Base-by-base conservation (phyloP, 2,797 vertebrate genomes). In the Pseudochirops corinnae region DNA sequence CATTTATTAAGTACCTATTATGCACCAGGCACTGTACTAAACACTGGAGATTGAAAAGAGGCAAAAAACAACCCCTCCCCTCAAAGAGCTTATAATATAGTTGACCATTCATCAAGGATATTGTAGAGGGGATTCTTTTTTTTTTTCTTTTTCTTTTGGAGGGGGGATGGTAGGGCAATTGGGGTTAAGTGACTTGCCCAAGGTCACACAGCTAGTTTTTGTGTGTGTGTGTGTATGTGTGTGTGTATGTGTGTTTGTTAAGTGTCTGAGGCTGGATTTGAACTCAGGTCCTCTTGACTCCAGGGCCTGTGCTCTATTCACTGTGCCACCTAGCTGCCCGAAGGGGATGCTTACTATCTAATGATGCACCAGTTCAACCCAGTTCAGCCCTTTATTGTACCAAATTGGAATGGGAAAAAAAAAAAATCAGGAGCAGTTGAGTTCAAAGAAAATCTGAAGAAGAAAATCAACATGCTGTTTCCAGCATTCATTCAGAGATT, bases 401-500 rank as follows among this genome's bases (percentile, higher is more conserved):
- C 90, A 90, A 91, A 67, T 39, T 93, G 56, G 94, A 93, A 92
- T 55, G 4, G 29, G 93, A 56, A 92, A n/a, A 55, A 92, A n/a
- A 55, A 14, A 26, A 82, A 93, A 56, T 4, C 74, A 67, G 62
- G 95, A 94, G 21, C 50, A 96, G 87, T 56, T 92, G 55, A 56
- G 39, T 74, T 93, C 39, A 53, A 14, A 50, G 46, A 91, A 92
- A 55, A 87, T 93, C 46, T 58, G 13, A 94, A 91, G 11, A 90
- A 39, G 74, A 95, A 94, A 95, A 33, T 60, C 91, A 94, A 39
- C 28, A 5, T 14, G 29, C 13, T 26, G 5, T 93, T 55, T 28
- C 6, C 0, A 94, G n/a, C 4, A 67, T 94, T 74, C 67, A 5
- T 92, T 96, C 94, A 56, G 62, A 91, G 46, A 1, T 31, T 95